Base-by-base conservation (phyloP, 2,888 invertebrate species). In the Caenorhabditis angaria region DNA sequence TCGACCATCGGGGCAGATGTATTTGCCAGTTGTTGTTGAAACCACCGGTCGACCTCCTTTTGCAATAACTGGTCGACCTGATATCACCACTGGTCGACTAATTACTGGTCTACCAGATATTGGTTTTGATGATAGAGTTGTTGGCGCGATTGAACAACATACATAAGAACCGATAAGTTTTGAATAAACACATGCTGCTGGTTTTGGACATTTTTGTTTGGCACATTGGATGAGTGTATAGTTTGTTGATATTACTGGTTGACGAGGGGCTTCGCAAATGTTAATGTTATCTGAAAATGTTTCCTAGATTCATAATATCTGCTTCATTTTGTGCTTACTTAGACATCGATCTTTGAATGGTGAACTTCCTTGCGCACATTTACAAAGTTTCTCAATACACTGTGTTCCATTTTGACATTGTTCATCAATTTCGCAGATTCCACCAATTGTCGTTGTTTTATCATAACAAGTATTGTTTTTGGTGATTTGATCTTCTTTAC, bases 341-440 rank as follows among this genome's bases (percentile, higher is more conserved):
- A 82, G 55, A 67, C 84, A 84, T 29, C 78, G 61, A 18, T 77
- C 77, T 22, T 81, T 74, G 66, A 75, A 82, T 12, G 82, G 84
- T 10, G 81, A 80, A 48, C 69, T 76, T 53, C 78, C 76, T 24
- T 67, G 59, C 1, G 73, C 73, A 65, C 84, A 84, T 47, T 65
- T 20, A 65, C 84, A 83, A 27, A 25, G 48, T 12, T 70, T 72
- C 0, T 51, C 48, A 14, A 53, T 29, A 51, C 84, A 84, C 14
- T 54, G 47, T 5, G 82, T 72, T n/a, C 84, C 83, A 53, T 78
- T 72, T 24, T 48, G 48, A 51, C 84, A 84, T 64, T 84, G 84
- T 32, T 75, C 76, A 24, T 69, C 59, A 27, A 63, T 51, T 29
- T 71, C 67, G 47, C 84, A 84, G 10, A 54, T 41, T n/a, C 58